Evolutionary conservation across 2,888 invertebrate genomes (phyloP).

Genomic region (Perizoma flavofasciatum): DNA sequence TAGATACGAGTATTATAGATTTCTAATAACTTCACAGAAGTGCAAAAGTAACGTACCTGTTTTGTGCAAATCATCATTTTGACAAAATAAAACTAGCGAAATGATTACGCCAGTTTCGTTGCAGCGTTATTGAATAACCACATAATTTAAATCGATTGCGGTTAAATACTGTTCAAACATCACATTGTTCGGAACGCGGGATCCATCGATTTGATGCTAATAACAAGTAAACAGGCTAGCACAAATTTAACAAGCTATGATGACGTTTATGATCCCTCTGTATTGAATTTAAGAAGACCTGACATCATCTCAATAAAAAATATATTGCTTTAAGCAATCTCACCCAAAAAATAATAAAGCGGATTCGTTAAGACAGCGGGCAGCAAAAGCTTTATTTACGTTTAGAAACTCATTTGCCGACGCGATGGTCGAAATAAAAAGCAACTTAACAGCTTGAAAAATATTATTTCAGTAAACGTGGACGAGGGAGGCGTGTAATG

Average conservation of each 20-base stretch:
- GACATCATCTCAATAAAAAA: not conserved
- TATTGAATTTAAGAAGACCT: not conserved
- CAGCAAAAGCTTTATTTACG: constrained; percentile 71
- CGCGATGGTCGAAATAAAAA: constrained; percentile 67
- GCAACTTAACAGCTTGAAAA: constrained; percentile 74
- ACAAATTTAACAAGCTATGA: not conserved
- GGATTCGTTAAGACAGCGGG: constrained; percentile 48
- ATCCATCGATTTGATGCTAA: not conserved
- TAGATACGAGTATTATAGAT: not conserved
- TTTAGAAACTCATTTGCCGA: constrained; percentile 76
- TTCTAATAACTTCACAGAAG: too few relatives aligned
- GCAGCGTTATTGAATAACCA: not conserved
- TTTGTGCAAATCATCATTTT: too few relatives aligned
- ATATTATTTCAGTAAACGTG: constrained; percentile 68
- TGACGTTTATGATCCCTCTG: not conserved
- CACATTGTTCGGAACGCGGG: not conserved
- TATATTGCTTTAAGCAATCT: not conserved
- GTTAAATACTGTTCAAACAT: too few relatives aligned
- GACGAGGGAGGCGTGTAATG: constrained; percentile 55
- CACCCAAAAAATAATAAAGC: constrained; percentile 47
- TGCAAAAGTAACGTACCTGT: not conserved
- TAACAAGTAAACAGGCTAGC: not conserved
- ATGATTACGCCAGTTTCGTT: too few relatives aligned
- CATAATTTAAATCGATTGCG: too few relatives aligned
- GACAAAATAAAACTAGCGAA: too few relatives aligned